Base-by-base conservation (phyloP, 2,797 vertebrate species). In the Hephaestus fuliginosus region DNA sequence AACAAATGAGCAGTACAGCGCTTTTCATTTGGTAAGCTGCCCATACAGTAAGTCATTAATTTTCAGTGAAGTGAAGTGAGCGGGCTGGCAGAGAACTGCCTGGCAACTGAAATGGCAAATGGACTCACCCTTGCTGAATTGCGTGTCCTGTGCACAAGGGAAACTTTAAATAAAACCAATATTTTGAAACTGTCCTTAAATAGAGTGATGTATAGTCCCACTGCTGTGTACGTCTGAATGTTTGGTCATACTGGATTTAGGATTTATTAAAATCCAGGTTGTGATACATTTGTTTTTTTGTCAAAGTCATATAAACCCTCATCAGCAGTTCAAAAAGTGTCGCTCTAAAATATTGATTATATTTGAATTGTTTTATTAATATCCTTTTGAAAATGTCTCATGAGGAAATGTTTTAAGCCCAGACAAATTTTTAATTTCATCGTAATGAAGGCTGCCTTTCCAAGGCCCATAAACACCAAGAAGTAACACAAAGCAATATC, bases 1-100 rank as follows among this genome's bases (percentile, higher is more conserved):
- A 82, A 80, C 79, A 87, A 88, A 89, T 67, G 74, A 87, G 60
- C 69, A 78, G 63, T 36, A 36, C 65, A 4, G 55, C 72, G 74
- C 48, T 85, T 88, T 88, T 82, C 70, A 80, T 88, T 89, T 87
- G 83, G 81, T 80, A 70, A 83, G 56, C 66, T 80, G 88, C 81
- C 82, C 81, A 22, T 69, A 74, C 62, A 78, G 51, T 72, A 81
- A 67, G 74, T 84, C 79, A 86, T 91, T 90, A n/a, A 86, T 88
- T 91, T 70, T 77, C 33, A 80, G 69, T 72, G 80, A 80, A 83
- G 73, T 82, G 76, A 85, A 77, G 60, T 62, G 56, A 72, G 77
- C 56, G 20, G 44, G 28, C 64, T 70, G 74, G 46, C 69, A 62
- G 53, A 58, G 28, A 73, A 49, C 58, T 68, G 65, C 51, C 52